phyloP scores from a whole-genome alignment of 2,888 invertebrate species.

The Chloroclystis v-ata region DNA sequence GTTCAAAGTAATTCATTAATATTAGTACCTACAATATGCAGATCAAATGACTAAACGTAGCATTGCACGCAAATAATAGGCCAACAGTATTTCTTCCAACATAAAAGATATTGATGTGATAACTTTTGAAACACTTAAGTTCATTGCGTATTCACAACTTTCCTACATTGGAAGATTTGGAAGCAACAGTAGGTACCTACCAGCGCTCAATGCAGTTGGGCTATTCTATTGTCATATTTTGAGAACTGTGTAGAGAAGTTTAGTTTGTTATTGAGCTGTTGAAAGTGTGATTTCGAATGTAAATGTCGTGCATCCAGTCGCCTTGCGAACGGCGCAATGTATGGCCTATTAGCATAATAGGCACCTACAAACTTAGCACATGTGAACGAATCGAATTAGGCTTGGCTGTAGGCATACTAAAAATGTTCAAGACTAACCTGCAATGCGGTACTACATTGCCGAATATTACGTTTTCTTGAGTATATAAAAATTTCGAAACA shows the following conservation, averaged over 20 bases:
- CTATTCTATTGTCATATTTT: slow-evolving; percentile 2
- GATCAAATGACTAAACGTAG: no score
- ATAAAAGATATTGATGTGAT: no score
- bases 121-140: no score
- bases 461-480: no score
- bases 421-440: background rate
- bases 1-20: no score
- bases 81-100: no score
- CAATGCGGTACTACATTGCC: background rate
- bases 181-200: slow-evolving; percentile 2
- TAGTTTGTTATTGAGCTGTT: slow-evolving; percentile 13
- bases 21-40: no score
- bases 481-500: no score
- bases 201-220: slow-evolving; percentile 1
- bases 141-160: no score
- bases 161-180: background rate
- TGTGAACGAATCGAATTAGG: slow-evolving; percentile 19
- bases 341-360: slow-evolving; percentile 29
- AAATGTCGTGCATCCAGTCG: slow-evolving; percentile 42
- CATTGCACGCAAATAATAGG: no score
- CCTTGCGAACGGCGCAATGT: slow-evolving; percentile 35
- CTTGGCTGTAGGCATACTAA: background rate
- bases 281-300: slow-evolving; percentile 30
- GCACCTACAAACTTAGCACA: slow-evolving; percentile 24
- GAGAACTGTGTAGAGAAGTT: slow-evolving; percentile 9